phyloP scores from a whole-genome alignment of 2,113 vertebrate species.

The Periophthalmodon schlosseri region DNA sequence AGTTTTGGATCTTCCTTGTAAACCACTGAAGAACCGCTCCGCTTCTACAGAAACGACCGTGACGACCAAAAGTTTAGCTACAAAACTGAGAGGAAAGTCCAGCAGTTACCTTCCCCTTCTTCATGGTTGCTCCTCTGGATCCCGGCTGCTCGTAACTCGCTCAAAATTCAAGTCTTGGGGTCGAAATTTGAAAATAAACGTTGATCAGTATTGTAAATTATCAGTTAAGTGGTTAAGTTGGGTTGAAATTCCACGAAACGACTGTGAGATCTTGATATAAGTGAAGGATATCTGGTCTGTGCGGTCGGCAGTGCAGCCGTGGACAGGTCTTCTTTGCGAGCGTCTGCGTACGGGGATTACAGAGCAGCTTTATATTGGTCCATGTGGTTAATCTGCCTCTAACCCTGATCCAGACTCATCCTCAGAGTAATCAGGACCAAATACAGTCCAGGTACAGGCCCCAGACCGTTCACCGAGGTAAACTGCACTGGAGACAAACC shows the following conservation, averaged over 20 bases:
- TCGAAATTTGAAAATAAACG: not conserved
- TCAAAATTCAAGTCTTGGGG: not conserved
- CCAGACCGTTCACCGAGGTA: too few species aligned
- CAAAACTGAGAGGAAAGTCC: not conserved
- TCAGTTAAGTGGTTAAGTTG: not conserved
- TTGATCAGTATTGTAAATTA: not conserved
- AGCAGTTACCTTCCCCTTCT: constrained; percentile 88
- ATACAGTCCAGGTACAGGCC: too few species aligned
- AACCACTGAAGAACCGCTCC: not conserved
- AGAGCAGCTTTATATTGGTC: constrained; percentile 63
- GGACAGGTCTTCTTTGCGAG: constrained; percentile 19
- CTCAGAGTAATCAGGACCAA: not conserved
- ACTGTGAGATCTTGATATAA: not conserved
- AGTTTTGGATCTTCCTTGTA: not conserved
- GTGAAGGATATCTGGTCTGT: not conserved
- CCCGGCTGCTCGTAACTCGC: constrained; percentile 19
- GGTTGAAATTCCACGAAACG: constrained; percentile 5
- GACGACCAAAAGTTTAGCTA: not conserved
- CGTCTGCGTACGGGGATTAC: constrained; percentile 61
- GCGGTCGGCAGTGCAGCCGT: not conserved
- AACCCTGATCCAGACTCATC: constrained; percentile 55
- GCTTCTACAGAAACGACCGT: not conserved
- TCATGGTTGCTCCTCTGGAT: constrained; percentile 77
- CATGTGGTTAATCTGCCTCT: constrained; percentile 71
- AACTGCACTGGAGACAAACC: too few species aligned